A percentile compares a stretch with the other conserved stretches of the same genome.
Conservation (phyloP, 2,888 invertebrate species). For the Druceiella hillmani region DNA sequence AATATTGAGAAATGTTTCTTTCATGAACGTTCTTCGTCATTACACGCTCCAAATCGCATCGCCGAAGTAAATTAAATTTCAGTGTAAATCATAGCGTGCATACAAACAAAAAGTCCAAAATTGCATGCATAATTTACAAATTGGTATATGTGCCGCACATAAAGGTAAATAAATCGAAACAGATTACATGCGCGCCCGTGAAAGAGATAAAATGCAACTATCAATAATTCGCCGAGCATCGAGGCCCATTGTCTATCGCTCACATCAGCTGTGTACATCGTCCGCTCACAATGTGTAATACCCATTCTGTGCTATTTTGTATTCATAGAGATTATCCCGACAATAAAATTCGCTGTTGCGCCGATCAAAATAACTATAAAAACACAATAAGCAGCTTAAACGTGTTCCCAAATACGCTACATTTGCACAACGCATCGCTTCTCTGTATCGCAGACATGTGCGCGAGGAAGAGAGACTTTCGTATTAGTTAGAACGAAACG, state of each 20-base stretch:
- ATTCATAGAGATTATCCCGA: slow-evolving; percentile 44
- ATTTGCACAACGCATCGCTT: slow-evolving; percentile 14
- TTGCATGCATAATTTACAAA: no score
- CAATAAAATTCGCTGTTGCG: slow-evolving; percentile 38
- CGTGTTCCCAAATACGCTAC: slow-evolving; percentile 41
- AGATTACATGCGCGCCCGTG: no score
- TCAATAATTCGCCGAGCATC: slow-evolving; percentile 41
- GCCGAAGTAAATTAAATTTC: no score
- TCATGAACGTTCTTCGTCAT: no score
- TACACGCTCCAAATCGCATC: no score
- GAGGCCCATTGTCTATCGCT: slow-evolving; percentile 32
- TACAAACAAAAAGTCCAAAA: no score
- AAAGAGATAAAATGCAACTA: slow-evolving; percentile 31
- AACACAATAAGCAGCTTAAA: slow-evolving; percentile 51
- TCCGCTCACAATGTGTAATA: slow-evolving; percentile 31
- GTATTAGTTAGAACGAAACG: slow-evolving; percentile 19
- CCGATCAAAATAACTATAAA: slow-evolving; percentile 53
- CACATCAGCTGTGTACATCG: slow-evolving; percentile 46
- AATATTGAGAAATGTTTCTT: no score
- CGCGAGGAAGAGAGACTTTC: slow-evolving; percentile 29
- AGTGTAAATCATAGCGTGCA: no score
- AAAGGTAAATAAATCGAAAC: no score
- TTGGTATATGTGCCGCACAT: no score
- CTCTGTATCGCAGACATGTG: slow-evolving; percentile 18
- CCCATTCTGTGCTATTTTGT: slow-evolving; percentile 38